Percentiles rank a stretch among this genome's conserved stretches.
Conservation (phyloP, 2,797 vertebrate genomes). For the Pangasius mekongensis region DNA sequence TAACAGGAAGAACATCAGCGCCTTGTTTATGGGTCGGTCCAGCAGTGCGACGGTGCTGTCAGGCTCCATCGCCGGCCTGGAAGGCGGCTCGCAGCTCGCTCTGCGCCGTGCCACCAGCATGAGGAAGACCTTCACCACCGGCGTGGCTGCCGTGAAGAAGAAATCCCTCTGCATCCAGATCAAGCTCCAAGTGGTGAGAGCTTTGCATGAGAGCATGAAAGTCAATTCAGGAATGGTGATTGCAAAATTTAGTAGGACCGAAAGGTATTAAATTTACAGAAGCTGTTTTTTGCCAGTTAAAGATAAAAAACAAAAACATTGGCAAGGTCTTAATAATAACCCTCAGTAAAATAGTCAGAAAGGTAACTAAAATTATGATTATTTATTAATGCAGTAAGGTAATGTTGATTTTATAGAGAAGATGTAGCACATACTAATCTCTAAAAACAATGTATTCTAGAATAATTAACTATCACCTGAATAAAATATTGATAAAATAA, state of each 20-base stretch:
- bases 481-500: not conserved
- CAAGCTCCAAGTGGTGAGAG: conserved; percentile 96
- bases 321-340: not conserved
- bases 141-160: conserved; percentile 92
- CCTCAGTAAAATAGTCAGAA: not conserved
- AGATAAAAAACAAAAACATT: not conserved
- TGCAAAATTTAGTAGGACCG: not conserved
- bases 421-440: not conserved
- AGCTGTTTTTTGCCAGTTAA: not conserved
- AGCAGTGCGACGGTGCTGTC: conserved; percentile 84
- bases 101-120: conserved; percentile 90
- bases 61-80: conserved; percentile 91
- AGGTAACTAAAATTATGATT: not conserved
- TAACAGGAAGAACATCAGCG: conserved; percentile 91
- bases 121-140: conserved; percentile 94
- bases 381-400: not conserved
- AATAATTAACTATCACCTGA: not conserved
- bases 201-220: no score
- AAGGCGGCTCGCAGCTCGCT: conserved; percentile 89
- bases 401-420: not conserved
- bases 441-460: not conserved
- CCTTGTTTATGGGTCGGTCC: conserved; percentile 83
- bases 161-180: conserved; percentile 95
- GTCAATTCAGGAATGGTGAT: not conserved
- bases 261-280: not conserved